phyloP scores from a whole-genome alignment of 2,113 vertebrate species.

The Bos javanicus region DNA sequence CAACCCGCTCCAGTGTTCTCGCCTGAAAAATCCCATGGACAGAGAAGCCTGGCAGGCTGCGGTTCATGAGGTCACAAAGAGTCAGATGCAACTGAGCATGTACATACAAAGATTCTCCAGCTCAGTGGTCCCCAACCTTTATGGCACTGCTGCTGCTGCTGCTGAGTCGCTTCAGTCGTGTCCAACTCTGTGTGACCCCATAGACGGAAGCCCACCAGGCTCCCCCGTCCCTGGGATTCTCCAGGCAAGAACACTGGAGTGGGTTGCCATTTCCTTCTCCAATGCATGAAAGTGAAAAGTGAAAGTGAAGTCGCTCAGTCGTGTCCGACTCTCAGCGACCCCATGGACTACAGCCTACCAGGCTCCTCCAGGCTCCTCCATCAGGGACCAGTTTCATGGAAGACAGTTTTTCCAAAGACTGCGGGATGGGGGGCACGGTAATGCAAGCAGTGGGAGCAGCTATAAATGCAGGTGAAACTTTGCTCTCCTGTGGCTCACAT shows the following conservation, averaged over 20 bases:
- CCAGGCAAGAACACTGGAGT: no score
- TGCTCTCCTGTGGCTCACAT: not conserved
- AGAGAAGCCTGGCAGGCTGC: not conserved
- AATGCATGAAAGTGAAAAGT: no score
- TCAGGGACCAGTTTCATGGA: not conserved
- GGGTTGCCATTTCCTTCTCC: no score
- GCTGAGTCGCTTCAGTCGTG: no score
- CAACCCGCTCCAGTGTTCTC: accelerated
- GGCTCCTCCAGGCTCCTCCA: no score
- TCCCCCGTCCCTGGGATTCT: no score
- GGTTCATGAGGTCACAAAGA: not conserved
- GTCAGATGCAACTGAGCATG: not conserved
- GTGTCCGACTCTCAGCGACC: no score
- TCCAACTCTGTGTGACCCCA: no score
- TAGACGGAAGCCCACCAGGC: no score
- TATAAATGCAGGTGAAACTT: not conserved
- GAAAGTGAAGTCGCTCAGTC: no score
- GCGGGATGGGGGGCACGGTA: not conserved
- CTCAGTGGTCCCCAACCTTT: not conserved
- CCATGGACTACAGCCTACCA: no score
- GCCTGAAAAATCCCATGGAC: not conserved
- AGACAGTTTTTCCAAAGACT: not conserved
- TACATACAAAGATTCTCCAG: not conserved
- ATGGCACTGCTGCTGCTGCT: not conserved
- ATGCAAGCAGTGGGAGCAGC: not conserved